Evolutionary conservation across 2,113 vertebrate genomes (phyloP), one percentile per base, ranked within the genome.

Genomic region (Verasper variegatus): DNA sequence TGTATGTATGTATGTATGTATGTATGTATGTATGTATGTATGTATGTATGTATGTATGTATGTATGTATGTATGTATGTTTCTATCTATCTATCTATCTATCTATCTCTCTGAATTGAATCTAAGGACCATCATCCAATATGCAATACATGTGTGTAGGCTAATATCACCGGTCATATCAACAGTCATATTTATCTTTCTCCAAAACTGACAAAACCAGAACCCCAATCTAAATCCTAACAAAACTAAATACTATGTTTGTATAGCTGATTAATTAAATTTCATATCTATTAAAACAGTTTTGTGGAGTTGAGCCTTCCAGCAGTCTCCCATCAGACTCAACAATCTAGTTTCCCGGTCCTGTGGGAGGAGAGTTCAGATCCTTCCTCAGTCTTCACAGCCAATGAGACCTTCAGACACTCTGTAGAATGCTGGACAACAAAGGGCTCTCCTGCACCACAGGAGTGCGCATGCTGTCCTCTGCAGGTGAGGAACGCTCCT

Each of bases 321-420:
- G 14, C 15, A 21, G 13, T 5, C 10, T 14, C 1, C 15, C 17
- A 2, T 12, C 73, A 24, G 27, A 31, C 18, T 17, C 6, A 9
- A 54, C 60, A 57, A 58, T 68, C 59, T 35, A 51, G 11, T 45
- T 42, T 13, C 51, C 61, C 23, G 7, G 1, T 21, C 23, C 1
- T 26, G 45, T 81, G 77, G 82, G 88, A 76, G 86, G 84, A 76
- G 76, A 61, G 17, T 35, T 58, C 40, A 47, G 21, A 21, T 61
- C 54, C 27, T 24, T 35, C 54, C 18, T 56, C 4, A 15, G 20
- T 13, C n/a, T 15, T 59, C 20, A 15, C 45, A 62, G 56, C 72
- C 80, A 81, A 77, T 86, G n/a, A 71, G 71, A 56, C 23, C 51
- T 37, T 81, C 54, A 49, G 26, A 17, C 20, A 35, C 18, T 18